Evolutionary conservation across 2,888 invertebrate species (phyloP), one percentile per base, ranked within the genome.

Genomic region (Galerucella calmariensis): DNA sequence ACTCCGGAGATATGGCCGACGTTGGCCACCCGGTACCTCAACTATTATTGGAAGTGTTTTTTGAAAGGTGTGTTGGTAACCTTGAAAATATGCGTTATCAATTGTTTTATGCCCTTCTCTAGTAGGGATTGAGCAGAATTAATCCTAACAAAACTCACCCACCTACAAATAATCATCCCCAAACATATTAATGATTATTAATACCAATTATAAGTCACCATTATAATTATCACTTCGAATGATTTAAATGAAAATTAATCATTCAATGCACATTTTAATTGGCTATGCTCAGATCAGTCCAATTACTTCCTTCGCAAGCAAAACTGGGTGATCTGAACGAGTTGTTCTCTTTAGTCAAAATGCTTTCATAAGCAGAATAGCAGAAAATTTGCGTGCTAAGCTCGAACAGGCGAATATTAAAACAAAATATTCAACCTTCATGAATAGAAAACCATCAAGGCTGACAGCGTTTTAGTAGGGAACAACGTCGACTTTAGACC

Each of bases 241-340:
- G 65, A 41, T 35, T 14, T 65, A 27, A 44, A 58, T 65, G 20
- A 12, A 56, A 71, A 65, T 71, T 41, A 71, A 71, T 58, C 56
- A 56, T 20, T 11, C 12, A 63, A 53, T 27, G 53, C 41, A 65
- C 56, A 71, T 65, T 56, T 65, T 71, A 71, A 71, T 71, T 71
- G 71, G 41, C 65, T 44, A 6, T 16, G 41, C 27, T 65, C n/a
- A 58, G 61, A 65, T 65, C 20, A 65, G 46, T 65, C 71, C 71
- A 71, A 71, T 71, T 71, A 65, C 51, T 65, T 56, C 53, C 65
- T 65, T 46, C 44, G 65, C 46, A 65, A 65, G 44, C 63, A 20
- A 65, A 65, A 58, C 44, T 71, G 65, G 65, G 56, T 71, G 71
- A 71, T 65, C 65, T 65, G 65, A 71, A 65, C n/a, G 53, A 44